Percentiles rank a stretch among this genome's conserved stretches.
Evolutionary conservation across 2,888 invertebrate genomes (phyloP).

Genomic region (Euphydryas editha): DNA sequence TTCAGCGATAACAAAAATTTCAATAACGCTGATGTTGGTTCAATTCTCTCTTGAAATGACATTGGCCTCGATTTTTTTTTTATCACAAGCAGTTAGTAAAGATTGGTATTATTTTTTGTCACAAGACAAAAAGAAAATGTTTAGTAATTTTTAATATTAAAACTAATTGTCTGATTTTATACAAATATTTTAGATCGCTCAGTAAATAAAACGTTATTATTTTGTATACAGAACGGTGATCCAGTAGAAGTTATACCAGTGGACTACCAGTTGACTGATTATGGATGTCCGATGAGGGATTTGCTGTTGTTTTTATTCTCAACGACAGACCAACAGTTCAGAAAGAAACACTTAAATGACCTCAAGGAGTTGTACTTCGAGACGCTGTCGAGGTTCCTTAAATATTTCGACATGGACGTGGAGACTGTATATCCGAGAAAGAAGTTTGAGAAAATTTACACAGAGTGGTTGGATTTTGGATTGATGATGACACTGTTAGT

Average conservation of each 20-base stretch:
- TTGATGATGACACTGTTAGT: conserved; percentile 47
- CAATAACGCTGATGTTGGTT: no score
- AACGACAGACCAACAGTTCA: conserved; percentile 55
- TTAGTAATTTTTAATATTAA: no score
- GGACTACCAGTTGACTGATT: conserved; percentile 57
- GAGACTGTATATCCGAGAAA: conserved; percentile 49
- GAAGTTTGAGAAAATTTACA: conserved; percentile 54
- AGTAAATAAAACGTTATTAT: no score
- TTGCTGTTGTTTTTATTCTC: conserved; percentile 56
- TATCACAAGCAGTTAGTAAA: no score
- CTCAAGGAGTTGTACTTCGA: conserved; percentile 56
- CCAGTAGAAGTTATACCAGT: conserved; percentile 49
- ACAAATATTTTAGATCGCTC: no score
- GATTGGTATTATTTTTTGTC: no score
- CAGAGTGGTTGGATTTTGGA: conserved; percentile 55
- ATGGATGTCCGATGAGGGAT: conserved; percentile 56
- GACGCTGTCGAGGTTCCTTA: conserved; percentile 49
- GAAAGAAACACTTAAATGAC: conserved; percentile 50
- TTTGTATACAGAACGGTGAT: no score
- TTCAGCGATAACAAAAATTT: no score
- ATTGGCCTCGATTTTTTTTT: no score
- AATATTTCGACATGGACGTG: conserved; percentile 53
- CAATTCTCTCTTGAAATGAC: no score
- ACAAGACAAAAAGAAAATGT: no score
- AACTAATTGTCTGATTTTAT: no score